Evolutionary conservation across 1,140 invertebrate species (phyloP).

Genomic region (Chelonus insularis): DNA sequence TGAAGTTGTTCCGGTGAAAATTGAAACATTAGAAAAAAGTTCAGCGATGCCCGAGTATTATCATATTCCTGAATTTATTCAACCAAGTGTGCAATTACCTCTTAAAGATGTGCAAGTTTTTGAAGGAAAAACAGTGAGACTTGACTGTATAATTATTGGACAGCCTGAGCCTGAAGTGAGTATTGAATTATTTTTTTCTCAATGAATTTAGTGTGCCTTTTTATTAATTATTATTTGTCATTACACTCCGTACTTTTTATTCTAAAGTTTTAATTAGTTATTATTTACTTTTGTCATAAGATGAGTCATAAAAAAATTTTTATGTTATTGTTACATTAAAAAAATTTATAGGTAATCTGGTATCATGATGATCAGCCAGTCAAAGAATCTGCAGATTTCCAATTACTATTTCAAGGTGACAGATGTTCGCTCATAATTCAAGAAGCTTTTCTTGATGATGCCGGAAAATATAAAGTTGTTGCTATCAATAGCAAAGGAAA

Average conservation of each 20-base stretch:
- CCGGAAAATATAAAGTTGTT: constrained; percentile 78
- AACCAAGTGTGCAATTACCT: constrained; percentile 73
- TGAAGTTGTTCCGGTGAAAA: constrained; percentile 4
- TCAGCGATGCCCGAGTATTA: constrained; percentile 9
- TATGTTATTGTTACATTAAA: too few relatives aligned
- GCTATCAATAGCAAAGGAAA: constrained; percentile 81
- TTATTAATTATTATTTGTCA: background rate
- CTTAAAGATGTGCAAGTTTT: constrained; percentile 70
- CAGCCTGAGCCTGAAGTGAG: constrained; percentile 81
- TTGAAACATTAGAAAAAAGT: constrained; percentile 6
- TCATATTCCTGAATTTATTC: constrained; percentile 55
- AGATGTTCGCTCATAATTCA: constrained; percentile 78
- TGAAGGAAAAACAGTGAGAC: constrained; percentile 71
- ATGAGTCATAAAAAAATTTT: too few relatives aligned
- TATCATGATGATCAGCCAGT: constrained; percentile 82
- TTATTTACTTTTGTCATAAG: too few relatives aligned
- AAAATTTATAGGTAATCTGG: constrained; percentile 77
- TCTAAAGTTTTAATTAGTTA: too few relatives aligned
- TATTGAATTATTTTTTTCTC: too few relatives aligned
- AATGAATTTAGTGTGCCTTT: background rate
- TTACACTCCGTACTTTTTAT: too few relatives aligned
- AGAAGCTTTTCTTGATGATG: constrained; percentile 75
- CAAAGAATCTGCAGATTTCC: constrained; percentile 82
- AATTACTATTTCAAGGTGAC: constrained; percentile 79
- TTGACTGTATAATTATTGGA: constrained; percentile 82